Conservation (phyloP, 2,113 vertebrate species). For the Tetraodon nigroviridis region DNA sequence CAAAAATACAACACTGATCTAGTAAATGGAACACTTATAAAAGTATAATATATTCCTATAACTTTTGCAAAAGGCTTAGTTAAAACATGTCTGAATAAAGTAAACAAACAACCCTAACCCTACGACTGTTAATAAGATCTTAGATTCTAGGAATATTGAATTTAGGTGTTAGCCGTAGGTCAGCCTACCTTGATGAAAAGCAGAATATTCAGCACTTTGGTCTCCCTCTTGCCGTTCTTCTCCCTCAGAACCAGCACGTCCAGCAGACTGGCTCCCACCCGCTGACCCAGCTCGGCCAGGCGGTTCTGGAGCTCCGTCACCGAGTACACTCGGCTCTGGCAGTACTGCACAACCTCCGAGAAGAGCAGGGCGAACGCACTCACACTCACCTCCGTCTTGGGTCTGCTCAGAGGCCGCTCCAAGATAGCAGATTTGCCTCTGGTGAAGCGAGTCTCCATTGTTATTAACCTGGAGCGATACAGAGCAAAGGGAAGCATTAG, state of each 20-base stretch:
- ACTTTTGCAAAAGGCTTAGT: too few relatives aligned
- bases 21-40: too few relatives aligned
- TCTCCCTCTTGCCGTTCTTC: constrained; percentile 85
- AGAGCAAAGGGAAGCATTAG: too few relatives aligned
- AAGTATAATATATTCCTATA: too few relatives aligned
- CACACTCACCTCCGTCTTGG: constrained; percentile 84
- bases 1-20: too few relatives aligned
- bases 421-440: constrained; percentile 86
- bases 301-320: constrained; percentile 89
- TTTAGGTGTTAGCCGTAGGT: not conserved
- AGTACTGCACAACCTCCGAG: constrained; percentile 95
- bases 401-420: constrained; percentile 82
- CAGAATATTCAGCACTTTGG: constrained; percentile 86
- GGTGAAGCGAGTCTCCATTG: constrained; percentile 89
- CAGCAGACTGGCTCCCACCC: constrained; percentile 84
- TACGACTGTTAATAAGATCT: too few relatives aligned
- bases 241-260: constrained; percentile 87
- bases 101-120: too few relatives aligned
- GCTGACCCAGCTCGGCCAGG: constrained; percentile 84
- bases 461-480: not conserved
- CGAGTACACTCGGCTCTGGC: constrained; percentile 90
- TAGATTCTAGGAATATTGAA: not conserved
- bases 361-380: constrained; percentile 90
- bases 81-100: too few relatives aligned
- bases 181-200: constrained; percentile 75